These are phyloP conservation scores for Drosophila ezoana DNA, from an alignment of 2,888 invertebrate species.

Conservation along the genomic window DNA sequence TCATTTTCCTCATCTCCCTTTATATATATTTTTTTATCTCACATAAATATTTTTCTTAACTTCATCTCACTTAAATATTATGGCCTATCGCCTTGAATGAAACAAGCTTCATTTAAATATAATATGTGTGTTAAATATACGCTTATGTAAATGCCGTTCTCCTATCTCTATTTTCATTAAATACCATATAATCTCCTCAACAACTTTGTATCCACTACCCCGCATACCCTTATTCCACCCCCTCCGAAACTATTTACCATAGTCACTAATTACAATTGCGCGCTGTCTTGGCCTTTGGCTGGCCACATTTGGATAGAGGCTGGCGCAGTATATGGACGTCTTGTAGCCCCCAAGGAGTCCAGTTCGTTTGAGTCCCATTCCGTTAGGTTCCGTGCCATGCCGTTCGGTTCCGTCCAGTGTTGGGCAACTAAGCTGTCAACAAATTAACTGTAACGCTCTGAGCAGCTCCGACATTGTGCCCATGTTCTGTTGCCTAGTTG, in stretches of 20 bases:
- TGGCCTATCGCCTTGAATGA: background rate
- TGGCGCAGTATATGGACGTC: conserved; percentile 44
- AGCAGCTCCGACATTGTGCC: conserved; percentile 33
- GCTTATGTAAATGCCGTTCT: conserved; percentile 10
- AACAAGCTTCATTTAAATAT: background rate
- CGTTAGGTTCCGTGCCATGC: background rate
- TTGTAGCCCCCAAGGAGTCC: conserved; percentile 66
- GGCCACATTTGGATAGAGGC: conserved; percentile 55
- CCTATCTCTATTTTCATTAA: conserved; percentile 38
- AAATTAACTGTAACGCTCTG: conserved; percentile 74
- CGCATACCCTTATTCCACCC: background rate
- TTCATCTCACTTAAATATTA: background rate
- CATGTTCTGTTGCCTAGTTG: conserved; percentile 64
- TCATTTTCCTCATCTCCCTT: too few species aligned
- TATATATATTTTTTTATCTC: too few species aligned
- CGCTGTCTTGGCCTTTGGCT: conserved; percentile 42
- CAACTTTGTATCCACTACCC: conserved; percentile 20
- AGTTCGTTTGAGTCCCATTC: background rate
- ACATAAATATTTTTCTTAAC: too few species aligned
- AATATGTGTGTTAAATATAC: background rate
- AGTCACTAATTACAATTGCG: conserved; percentile 70
- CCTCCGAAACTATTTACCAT: conserved; percentile 46
- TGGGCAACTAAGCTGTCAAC: conserved; percentile 73
- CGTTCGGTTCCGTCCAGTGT: conserved; percentile 27
- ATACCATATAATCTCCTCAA: conserved; percentile 40